Base-by-base conservation (phyloP, 1,140 invertebrate species). In the Myzus persicae region DNA sequence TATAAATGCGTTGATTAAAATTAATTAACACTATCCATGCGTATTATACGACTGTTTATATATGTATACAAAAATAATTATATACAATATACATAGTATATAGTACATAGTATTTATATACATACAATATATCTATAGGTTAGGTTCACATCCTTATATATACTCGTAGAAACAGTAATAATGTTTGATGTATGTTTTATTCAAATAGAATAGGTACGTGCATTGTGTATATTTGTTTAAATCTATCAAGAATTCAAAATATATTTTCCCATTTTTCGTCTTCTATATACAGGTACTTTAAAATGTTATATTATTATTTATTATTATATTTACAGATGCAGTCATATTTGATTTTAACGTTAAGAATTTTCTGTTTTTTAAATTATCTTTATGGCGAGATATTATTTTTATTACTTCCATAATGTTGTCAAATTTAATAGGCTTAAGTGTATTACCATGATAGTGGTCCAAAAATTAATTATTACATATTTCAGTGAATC, bases 391-490 rank as follows among this genome's bases (percentile, higher is more conserved):
- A 87, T 44, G 38, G 42, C 40, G 22, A 84, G 22, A 84, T 46
- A 48, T 87, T 87, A 46, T 87, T 76, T 67, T 84, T 51, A 48
- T 88, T 88, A 48, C 87, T 36, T 51, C n/a, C 87, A 18, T 36
- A 46, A 87, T 87, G 42, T 48, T 36, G 14, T 88, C n/a, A 51
- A 48, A 48, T 48, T 36, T n/a, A 48, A 88, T 88, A 36, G n/a
- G 22, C 87, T 88, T 7, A 46, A 88, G 42, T 88, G 26, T 88
- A 88, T 31, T 36, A 48, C 36, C 84, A 42, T 85, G 42, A 85
- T 85, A 85, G 24, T 85, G 40, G 40, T 85, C 26, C 84, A 85
- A 85, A 85, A 42, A 88, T 88, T 88, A 88, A 48, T 88, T 48
- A 48, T 88, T 48, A 51, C 46, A 36, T 88, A 88, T 88, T 48